phyloP scores from a whole-genome alignment of 2,888 invertebrate genomes.

The Sarcophaga rosellei region DNA sequence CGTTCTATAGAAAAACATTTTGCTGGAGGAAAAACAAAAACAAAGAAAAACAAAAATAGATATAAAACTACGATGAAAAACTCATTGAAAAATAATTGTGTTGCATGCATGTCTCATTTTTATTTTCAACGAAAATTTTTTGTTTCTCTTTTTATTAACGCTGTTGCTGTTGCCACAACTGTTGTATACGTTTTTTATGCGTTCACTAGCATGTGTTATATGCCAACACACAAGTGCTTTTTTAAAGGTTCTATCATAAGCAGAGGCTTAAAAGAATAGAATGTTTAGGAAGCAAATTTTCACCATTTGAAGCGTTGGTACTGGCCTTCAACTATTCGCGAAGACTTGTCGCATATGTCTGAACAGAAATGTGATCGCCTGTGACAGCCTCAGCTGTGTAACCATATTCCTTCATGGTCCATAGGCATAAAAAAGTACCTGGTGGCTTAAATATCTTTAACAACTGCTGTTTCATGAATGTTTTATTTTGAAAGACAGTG shows the following conservation, averaged over 20 bases:
- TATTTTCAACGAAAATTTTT: constrained; percentile 37
- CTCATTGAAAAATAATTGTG: constrained; percentile 53
- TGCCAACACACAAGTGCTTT: background rate
- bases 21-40: background rate
- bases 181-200: background rate
- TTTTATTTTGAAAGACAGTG: no score
- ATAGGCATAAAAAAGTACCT: no score
- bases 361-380: no score
- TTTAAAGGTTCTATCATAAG: background rate
- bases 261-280: constrained; percentile 30
- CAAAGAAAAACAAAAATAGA: background rate
- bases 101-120: constrained; percentile 29
- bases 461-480: no score
- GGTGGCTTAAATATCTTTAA: no score
- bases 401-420: no score
- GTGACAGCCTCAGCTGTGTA: no score
- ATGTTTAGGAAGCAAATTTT: no score
- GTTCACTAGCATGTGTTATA: background rate
- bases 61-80: constrained; percentile 22
- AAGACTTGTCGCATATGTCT: no score
- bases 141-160: no score
- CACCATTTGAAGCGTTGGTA: no score
- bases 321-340: no score
- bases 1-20: background rate
- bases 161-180: constrained; percentile 2